Percentiles rank a stretch among this genome's conserved stretches.
Evolutionary conservation across 1,140 invertebrate species (phyloP).

Genomic region (Episyrphus balteatus): DNA sequence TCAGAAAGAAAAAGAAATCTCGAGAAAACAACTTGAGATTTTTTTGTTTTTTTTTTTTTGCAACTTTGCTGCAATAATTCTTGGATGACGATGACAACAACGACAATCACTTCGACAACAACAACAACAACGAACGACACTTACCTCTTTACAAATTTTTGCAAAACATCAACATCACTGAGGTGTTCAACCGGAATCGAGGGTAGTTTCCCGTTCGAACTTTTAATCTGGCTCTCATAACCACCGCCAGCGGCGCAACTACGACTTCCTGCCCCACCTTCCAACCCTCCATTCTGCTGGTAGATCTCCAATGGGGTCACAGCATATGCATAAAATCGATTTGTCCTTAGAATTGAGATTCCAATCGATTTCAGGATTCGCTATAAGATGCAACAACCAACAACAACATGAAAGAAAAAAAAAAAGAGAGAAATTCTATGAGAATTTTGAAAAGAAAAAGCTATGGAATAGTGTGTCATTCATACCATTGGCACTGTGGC

Average conservation of each 20-base stretch:
- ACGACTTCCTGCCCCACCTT: not conserved
- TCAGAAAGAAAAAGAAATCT: no score
- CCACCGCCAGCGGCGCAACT: not conserved
- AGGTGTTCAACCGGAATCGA: slow-evolving; percentile 52
- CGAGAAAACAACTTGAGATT: not conserved
- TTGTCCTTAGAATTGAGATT: slow-evolving; percentile 27
- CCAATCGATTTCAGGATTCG: slow-evolving; percentile 13
- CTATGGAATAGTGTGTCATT: not conserved
- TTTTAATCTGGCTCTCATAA: no score
- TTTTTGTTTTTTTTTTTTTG: not conserved
- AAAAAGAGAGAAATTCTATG: not conserved
- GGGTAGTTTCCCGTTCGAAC: slow-evolving; percentile 37
- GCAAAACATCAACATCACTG: slow-evolving; percentile 56
- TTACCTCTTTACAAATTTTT: slow-evolving; percentile 43
- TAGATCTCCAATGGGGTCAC: slow-evolving; percentile 52
- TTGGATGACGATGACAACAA: not conserved
- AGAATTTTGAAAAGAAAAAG: not conserved
- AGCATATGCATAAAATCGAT: slow-evolving; percentile 44
- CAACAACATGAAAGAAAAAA: not conserved
- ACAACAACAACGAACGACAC: slow-evolving; percentile 11
- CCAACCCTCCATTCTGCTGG: slow-evolving; percentile 42
- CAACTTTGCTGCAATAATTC: no score
- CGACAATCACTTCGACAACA: not conserved
- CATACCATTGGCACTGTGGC: slow-evolving; percentile 22
- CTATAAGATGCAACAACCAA: slow-evolving; percentile 4